A percentile compares a stretch with the other conserved stretches of the same genome.
Conservation (phyloP, 2,113 vertebrate genomes). For the Oncorhynchus tshawytscha region DNA sequence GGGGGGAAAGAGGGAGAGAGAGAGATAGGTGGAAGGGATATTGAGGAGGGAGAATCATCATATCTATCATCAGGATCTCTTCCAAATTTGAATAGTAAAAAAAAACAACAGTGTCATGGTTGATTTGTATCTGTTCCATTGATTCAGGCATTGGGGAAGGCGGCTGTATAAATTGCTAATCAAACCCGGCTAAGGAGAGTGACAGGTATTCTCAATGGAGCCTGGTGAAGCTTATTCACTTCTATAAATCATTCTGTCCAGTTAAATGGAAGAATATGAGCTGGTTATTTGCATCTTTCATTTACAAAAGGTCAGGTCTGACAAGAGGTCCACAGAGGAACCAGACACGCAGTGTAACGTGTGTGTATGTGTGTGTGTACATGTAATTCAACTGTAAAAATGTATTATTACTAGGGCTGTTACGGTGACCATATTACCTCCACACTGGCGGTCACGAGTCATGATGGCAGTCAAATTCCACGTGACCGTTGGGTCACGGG, state of each 20-base stretch:
- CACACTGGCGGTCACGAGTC: too few species aligned
- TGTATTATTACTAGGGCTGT: too few species aligned
- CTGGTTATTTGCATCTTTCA: conserved; percentile 68
- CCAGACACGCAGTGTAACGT: neutral
- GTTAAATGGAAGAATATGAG: conserved; percentile 47
- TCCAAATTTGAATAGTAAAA: conserved; percentile 31
- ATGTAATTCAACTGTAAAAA: too few species aligned
- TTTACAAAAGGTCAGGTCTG: conserved; percentile 66
- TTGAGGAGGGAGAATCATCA: neutral
- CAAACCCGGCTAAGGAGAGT: conserved; percentile 49
- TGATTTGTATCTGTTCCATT: conserved; percentile 51
- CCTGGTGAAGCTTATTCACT: conserved; percentile 28
- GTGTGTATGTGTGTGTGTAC: too few species aligned
- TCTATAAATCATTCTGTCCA: conserved; percentile 21
- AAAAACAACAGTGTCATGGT: conserved; percentile 30
- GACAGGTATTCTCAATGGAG: conserved; percentile 60
- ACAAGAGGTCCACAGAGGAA: conserved; percentile 48
- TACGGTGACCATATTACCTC: too few species aligned
- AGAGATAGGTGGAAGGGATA: neutral
- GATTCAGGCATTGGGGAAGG: conserved; percentile 18
- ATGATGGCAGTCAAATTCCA: too few species aligned
- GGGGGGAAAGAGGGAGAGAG: neutral
- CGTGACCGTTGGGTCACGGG: too few species aligned
- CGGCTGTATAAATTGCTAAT: conserved; percentile 54
- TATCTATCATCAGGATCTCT: conserved; percentile 14